Conservation (phyloP, 2,797 vertebrate species). For the Hoplostethus mediterraneus region DNA sequence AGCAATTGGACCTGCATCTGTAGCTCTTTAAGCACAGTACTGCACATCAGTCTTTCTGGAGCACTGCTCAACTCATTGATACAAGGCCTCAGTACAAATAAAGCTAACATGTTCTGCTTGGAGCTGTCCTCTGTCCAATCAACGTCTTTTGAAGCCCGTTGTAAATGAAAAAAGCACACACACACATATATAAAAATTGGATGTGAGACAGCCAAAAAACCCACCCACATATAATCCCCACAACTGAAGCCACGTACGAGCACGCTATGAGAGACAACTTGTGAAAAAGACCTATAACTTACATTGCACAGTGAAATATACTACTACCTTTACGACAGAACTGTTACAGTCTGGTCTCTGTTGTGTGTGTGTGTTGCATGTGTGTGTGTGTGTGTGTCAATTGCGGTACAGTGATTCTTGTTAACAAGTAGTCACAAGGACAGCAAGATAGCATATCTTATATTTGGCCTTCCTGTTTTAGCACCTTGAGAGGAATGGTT, state of each 20-base stretch:
- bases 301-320: slow-evolving; percentile 37
- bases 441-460: neutral
- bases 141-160: slow-evolving; percentile 60
- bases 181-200: slow-evolving; percentile 7
- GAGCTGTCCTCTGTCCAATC: slow-evolving; percentile 36
- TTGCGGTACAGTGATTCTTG: neutral
- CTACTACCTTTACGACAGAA: slow-evolving; percentile 1
- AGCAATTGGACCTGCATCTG: slow-evolving; percentile 52
- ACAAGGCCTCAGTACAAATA: slow-evolving; percentile 54
- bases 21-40: slow-evolving; percentile 60
- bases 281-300: slow-evolving; percentile 39
- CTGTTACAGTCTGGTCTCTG: slow-evolving; percentile 28
- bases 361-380: neutral
- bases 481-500: neutral
- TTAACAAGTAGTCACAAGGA: neutral
- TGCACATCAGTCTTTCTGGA: slow-evolving; percentile 46
- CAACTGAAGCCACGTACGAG: slow-evolving; percentile 43
- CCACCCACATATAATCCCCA: slow-evolving; percentile 19
- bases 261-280: slow-evolving; percentile 24
- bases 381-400: neutral
- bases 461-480: neutral
- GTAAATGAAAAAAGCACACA: slow-evolving; percentile 28
- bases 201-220: slow-evolving; percentile 14
- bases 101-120: slow-evolving; percentile 57
- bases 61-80: slow-evolving; percentile 54